Base-by-base conservation (phyloP, 2,888 invertebrate genomes). In the Eubasilissa splendida region DNA sequence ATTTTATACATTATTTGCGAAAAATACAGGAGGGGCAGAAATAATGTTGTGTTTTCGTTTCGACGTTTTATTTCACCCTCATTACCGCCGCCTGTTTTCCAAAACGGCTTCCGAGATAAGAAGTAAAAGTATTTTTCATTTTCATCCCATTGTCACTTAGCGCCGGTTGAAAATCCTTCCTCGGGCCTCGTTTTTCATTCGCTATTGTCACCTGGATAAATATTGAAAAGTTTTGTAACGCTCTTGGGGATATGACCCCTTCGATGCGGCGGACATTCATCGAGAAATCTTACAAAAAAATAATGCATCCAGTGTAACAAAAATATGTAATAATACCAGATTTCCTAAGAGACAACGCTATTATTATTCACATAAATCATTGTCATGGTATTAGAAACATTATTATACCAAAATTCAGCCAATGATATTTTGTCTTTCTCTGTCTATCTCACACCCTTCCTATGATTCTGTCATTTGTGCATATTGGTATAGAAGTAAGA, bases 31-130 rank as follows among this genome's bases (percentile, higher is more conserved):
- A 4, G 50, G 14, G 3, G 52, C 33, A 68, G 11, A 68, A n/a
- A n/a, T 52, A n/a, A 42, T 68, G 50, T 52, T 68, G 52, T 68
- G 50, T 3, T 52, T 14, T 7, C 14, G 12, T 66, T 50, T 9
- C 52, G 2, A 50, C 68, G 4, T n/a, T 68, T 42, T 68, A 68
- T 68, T 68, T 50, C 54, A 31, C 70, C 70, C 70, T 70, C 70
- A 70, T 70, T 70, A 70, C 54, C 70, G 70, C 70, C 22, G 31
- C 11, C 70, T 70, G 70, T 70, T 54, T 53, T 70, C 22, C 31
- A 70, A 31, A 70, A 70, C 70, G 70, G 14, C 53, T 70, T 54
- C 70, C 70, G 8, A 70, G 70, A 54, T 70, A 70, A 70, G 70
- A 54, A 31, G 70, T 31, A 54, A 53, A 70, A 54, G n/a, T 53